Evolutionary conservation across 2,113 vertebrate species (phyloP).

Genomic region (Oreotrochilus melanogaster): DNA sequence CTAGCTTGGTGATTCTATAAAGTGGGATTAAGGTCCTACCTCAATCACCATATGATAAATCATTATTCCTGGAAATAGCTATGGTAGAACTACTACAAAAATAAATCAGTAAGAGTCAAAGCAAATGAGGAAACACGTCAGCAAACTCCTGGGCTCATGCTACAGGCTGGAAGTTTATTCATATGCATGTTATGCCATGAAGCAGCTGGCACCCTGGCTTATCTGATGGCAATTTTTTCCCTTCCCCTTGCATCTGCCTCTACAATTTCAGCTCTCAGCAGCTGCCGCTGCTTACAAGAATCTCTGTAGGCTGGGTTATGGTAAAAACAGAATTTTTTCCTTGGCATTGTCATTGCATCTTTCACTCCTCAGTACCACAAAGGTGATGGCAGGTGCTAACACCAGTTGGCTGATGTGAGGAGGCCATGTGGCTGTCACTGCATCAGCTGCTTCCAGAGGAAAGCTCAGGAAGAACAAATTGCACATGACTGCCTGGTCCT

Average conservation of each 20-base stretch:
- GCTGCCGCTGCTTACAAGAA: neutral
- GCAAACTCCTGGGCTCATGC: neutral
- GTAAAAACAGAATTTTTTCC: neutral
- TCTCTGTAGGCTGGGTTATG: neutral
- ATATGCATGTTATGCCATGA: neutral
- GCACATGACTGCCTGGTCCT: fast-evolving
- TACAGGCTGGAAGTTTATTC: neutral
- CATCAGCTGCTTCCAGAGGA: neutral
- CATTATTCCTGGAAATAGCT: neutral
- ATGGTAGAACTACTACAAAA: neutral
- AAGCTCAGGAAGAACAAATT: neutral
- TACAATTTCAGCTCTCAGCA: neutral
- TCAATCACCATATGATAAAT: neutral
- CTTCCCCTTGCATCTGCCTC: neutral
- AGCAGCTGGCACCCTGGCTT: neutral
- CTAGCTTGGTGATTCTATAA: neutral
- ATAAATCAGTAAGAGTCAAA: neutral
- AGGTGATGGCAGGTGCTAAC: conserved; percentile 13
- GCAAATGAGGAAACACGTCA: neutral
- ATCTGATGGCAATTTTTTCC: neutral
- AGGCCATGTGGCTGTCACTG: neutral
- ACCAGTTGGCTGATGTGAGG: neutral
- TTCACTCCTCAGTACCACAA: neutral
- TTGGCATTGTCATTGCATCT: neutral
- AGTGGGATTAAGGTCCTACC: neutral